Conservation (phyloP, 2,888 invertebrate genomes). For the Elaeidobius kamerunicus region DNA sequence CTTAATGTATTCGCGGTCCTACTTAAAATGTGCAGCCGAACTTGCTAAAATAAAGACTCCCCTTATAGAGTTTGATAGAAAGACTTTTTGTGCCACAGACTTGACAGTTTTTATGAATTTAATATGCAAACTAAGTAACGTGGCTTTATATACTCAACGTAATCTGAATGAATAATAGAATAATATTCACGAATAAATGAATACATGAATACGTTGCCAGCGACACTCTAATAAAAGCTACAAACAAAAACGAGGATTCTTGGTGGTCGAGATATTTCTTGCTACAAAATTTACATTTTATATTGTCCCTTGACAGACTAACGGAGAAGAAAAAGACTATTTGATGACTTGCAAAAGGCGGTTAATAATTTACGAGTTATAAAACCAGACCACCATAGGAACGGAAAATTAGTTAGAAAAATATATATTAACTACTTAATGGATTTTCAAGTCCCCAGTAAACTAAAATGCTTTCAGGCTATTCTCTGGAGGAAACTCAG, state of each 20-base stretch:
- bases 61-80: too few relatives aligned
- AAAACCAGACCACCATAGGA: too few relatives aligned
- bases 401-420: too few relatives aligned
- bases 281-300: conserved; percentile 9
- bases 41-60: too few relatives aligned
- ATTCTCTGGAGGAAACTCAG: too few relatives aligned
- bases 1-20: too few relatives aligned
- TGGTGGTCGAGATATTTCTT: conserved; percentile 5
- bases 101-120: conserved; percentile 8
- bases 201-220: conserved; percentile 18
- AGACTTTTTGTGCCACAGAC: background rate
- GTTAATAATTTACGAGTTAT: too few relatives aligned
- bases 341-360: background rate
- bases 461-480: too few relatives aligned
- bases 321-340: background rate
- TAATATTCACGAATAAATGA: conserved; percentile 23
- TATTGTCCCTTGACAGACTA: conserved; percentile 6
- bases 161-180: conserved; percentile 24
- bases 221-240: conserved; percentile 18
- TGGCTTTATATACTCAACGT: conserved; percentile 14
- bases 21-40: too few relatives aligned
- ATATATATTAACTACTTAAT: too few relatives aligned
- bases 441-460: too few relatives aligned
- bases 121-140: conserved; percentile 12
- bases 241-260: conserved; percentile 9